phyloP scores from a whole-genome alignment of 2,888 invertebrate species.

The Polydrusus cervinus region DNA sequence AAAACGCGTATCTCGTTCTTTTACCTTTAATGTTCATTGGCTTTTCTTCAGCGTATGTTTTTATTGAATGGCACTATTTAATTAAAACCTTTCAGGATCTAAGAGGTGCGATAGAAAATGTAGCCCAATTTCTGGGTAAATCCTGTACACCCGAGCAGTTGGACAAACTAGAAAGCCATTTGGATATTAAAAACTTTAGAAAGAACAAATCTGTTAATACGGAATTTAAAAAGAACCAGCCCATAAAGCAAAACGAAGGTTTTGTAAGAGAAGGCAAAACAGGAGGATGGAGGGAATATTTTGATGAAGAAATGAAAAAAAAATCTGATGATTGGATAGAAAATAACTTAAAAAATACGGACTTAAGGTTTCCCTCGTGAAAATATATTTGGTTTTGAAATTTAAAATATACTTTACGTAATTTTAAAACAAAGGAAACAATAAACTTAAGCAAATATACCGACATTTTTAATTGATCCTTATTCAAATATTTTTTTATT shows the following conservation, averaged over 20 bases:
- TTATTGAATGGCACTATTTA: no score
- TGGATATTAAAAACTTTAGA: constrained; percentile 88
- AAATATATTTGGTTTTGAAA: not conserved
- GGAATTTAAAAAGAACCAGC: not conserved
- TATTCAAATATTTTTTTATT: no score
- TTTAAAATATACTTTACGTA: no score
- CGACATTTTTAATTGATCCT: no score
- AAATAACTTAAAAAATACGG: constrained; percentile 76
- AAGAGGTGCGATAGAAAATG: constrained; percentile 73
- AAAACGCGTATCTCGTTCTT: no score
- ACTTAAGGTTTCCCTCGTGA: constrained; percentile 76
- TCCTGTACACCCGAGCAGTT: constrained; percentile 76
- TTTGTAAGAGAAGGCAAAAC: constrained; percentile 81
- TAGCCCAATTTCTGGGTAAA: constrained; percentile 79
- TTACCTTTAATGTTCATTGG: no score
- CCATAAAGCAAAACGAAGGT: constrained; percentile 72
- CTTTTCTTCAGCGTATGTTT: no score
- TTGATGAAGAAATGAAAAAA: constrained; percentile 76
- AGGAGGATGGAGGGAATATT: constrained; percentile 78
- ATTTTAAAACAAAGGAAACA: no score
- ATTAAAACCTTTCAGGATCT: constrained; percentile 74
- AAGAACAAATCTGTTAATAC: constrained; percentile 86
- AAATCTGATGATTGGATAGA: constrained; percentile 82
- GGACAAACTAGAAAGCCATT: constrained; percentile 78
- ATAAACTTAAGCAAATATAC: no score